Evolutionary conservation across 1,140 invertebrate species (phyloP).

Genomic region (Sarcophaga peregrina): DNA sequence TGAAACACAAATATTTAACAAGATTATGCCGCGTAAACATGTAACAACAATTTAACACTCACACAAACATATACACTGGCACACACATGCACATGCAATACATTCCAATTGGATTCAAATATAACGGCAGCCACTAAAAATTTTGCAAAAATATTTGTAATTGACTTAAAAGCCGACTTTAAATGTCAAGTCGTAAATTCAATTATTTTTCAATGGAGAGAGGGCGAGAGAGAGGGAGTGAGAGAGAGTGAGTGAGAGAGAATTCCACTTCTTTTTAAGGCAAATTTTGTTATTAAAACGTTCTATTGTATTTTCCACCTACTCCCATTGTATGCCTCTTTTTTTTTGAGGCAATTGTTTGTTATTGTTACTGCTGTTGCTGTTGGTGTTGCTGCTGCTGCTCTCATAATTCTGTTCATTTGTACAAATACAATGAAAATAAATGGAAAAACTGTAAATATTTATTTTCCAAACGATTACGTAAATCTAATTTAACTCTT

Average conservation of each 20-base stretch:
- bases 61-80: background rate
- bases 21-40: background rate
- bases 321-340: too few relatives aligned
- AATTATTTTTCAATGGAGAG: constrained; percentile 28
- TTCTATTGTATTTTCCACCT: too few relatives aligned
- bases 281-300: too few relatives aligned
- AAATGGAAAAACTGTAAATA: constrained; percentile 2
- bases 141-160: constrained; percentile 17
- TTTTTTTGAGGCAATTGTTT: too few relatives aligned
- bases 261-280: too few relatives aligned
- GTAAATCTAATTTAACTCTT: constrained; percentile 30
- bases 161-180: constrained; percentile 35
- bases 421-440: background rate
- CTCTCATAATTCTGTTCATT: background rate
- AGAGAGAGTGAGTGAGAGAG: too few relatives aligned
- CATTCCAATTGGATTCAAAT: background rate
- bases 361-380: too few relatives aligned
- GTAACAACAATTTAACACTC: background rate
- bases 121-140: background rate
- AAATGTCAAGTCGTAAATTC: constrained; percentile 36
- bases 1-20: background rate
- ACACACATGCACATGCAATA: background rate
- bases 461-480: constrained; percentile 34
- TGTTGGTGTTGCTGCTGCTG: too few relatives aligned
- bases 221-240: too few relatives aligned